Conservation (phyloP, 1,140 invertebrate genomes). For the Lucilia sericata region DNA sequence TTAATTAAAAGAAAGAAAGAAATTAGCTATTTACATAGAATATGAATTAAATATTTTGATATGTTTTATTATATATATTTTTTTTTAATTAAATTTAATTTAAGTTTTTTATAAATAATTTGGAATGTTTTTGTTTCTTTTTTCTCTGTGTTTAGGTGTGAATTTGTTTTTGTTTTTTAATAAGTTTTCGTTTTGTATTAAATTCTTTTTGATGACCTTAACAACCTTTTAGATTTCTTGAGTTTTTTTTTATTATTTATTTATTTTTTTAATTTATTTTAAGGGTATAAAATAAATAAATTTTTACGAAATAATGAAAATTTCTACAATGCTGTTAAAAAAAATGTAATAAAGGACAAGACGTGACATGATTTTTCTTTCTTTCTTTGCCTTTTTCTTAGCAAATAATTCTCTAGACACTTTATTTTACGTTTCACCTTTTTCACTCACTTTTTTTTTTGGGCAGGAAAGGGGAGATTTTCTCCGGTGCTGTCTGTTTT, state of each 20-base stretch:
- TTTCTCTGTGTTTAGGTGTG: not conserved
- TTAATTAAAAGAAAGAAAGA: no score
- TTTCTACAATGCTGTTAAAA: not conserved
- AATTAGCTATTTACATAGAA: slow-evolving; percentile 4
- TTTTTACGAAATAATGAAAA: not conserved
- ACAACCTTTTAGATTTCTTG: slow-evolving; percentile 38
- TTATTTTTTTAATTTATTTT: slow-evolving; percentile 9
- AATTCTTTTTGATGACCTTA: slow-evolving; percentile 38
- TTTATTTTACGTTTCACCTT: not conserved
- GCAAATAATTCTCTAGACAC: not conserved
- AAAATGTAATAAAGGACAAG: slow-evolving; percentile 42
- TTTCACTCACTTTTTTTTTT: not conserved
- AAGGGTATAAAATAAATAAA: slow-evolving; percentile 9
- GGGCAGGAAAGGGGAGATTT: no score
- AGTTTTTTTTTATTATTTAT: slow-evolving; percentile 16
- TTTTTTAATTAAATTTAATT: not conserved
- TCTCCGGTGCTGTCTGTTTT: no score
- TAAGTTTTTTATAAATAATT: slow-evolving; percentile 20
- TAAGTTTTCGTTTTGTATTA: not conserved
- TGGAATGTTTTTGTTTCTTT: slow-evolving; percentile 29
- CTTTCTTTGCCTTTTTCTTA: not conserved
- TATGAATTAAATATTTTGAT: slow-evolving; percentile 21
- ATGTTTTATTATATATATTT: not conserved
- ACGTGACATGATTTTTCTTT: slow-evolving; percentile 33
- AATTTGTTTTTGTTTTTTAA: slow-evolving; percentile 20